A percentile compares a stretch with the other conserved stretches of the same genome.
Evolutionary conservation across 2,113 vertebrate genomes (phyloP).

Genomic region (Gobiocypris rarus): DNA sequence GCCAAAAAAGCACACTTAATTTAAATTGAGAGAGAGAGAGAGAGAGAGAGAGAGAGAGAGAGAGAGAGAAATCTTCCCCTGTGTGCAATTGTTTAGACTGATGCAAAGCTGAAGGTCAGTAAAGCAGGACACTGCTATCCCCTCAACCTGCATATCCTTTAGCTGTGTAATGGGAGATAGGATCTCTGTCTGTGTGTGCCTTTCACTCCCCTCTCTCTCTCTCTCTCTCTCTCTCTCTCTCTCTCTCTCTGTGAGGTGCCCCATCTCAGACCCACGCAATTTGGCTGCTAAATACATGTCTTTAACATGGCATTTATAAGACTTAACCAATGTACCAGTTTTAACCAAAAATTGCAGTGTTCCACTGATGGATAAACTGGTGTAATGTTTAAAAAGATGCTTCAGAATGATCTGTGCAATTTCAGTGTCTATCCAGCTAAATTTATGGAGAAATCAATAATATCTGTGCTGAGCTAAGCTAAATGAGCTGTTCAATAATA

Average conservation of each 20-base stretch:
- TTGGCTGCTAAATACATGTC: neutral
- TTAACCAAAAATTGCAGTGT: neutral
- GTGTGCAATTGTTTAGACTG: conserved; percentile 11
- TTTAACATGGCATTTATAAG: neutral
- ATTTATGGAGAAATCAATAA: conserved; percentile 28
- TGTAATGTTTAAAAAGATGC: neutral
- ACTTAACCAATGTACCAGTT: neutral
- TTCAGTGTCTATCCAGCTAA: neutral
- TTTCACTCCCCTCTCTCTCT: neutral
- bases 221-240: too few relatives aligned
- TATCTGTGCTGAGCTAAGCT: conserved; percentile 28
- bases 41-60: neutral
- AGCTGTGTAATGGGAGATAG: conserved; percentile 68
- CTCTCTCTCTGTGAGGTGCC: conserved; percentile 1
- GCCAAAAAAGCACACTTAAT: too few relatives aligned
- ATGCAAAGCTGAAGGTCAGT: conserved; percentile 67
- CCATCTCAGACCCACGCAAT: conserved; percentile 49
- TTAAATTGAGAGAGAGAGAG: too few relatives aligned
- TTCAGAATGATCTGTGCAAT: neutral
- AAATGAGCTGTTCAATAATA: conserved; percentile 16
- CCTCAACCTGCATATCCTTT: conserved; percentile 54
- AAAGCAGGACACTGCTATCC: conserved; percentile 29
- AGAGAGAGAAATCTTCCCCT: neutral
- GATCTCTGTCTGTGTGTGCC: conserved; percentile 33
- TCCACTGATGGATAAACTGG: neutral